Conservation (phyloP, 2,113 vertebrate species). For the Coptodon bakossiorum region DNA sequence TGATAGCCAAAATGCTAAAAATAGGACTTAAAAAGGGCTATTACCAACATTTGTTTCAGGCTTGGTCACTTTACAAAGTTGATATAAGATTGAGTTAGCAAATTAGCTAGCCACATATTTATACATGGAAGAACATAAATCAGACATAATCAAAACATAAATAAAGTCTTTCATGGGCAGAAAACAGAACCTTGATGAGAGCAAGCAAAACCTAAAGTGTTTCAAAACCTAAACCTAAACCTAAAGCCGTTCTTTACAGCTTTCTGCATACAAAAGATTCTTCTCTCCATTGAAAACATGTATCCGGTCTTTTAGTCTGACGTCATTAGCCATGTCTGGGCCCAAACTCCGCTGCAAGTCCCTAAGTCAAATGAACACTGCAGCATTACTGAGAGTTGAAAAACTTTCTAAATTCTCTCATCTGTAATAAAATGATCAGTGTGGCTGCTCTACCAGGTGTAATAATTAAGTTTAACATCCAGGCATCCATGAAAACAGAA, state of each 20-base stretch:
- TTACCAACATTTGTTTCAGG: neutral
- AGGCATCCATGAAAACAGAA: neutral
- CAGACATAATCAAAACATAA: neutral
- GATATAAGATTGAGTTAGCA: neutral
- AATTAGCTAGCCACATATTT: neutral
- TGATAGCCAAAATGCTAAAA: neutral
- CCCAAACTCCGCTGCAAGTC: neutral
- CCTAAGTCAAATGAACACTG: neutral
- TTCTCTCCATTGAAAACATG: neutral
- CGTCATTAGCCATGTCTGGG: neutral
- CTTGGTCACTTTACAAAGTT: neutral
- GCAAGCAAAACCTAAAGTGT: neutral
- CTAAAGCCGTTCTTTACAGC: neutral
- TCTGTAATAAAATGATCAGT: neutral
- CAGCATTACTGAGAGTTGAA: neutral
- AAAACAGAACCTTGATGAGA: neutral
- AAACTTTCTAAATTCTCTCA: neutral
- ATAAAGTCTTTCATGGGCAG: neutral
- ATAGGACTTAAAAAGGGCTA: neutral
- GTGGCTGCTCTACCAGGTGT: neutral
- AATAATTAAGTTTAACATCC: neutral
- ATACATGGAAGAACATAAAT: neutral
- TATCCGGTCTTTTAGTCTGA: neutral
- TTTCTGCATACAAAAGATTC: neutral
- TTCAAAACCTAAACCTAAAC: neutral